Conservation (phyloP, 1,140 invertebrate species). For the Glomeris maerens region DNA sequence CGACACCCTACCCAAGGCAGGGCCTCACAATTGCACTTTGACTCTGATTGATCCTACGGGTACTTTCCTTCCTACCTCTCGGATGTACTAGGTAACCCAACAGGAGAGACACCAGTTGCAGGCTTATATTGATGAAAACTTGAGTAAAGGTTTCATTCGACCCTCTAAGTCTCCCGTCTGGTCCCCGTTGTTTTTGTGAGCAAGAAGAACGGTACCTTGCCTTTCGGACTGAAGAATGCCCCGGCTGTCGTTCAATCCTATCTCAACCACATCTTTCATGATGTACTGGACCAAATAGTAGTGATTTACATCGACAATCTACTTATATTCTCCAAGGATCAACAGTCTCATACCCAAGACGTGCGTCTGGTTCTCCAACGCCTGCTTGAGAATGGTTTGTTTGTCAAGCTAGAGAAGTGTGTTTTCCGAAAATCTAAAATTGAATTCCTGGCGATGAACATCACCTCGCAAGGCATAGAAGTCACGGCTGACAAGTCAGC, state of each 20-base stretch:
- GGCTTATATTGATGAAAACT: no score
- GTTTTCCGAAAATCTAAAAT: constrained; percentile 1
- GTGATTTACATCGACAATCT: not conserved
- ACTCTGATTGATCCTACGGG: no score
- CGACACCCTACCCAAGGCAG: no score
- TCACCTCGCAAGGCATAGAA: not conserved
- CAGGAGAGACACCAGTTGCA: no score
- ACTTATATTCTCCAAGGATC: constrained; percentile 6
- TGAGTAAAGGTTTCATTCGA: no score
- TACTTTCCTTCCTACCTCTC: no score
- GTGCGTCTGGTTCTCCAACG: not conserved
- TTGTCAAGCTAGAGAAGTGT: constrained; percentile 11
- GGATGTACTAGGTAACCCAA: no score
- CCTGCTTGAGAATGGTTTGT: constrained; percentile 1
- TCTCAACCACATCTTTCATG: not conserved
- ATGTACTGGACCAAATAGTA: not conserved
- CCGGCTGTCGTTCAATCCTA: not conserved
- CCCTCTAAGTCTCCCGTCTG: no score
- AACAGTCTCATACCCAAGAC: not conserved
- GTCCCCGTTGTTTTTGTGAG: no score
- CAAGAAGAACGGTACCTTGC: no score
- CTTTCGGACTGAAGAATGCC: not conserved
- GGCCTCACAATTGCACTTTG: no score
- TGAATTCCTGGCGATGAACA: constrained; percentile 7
- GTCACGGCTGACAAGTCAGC: constrained; percentile 4